Conservation (phyloP, 2,888 invertebrate species). For the Dascillus cervinus region DNA sequence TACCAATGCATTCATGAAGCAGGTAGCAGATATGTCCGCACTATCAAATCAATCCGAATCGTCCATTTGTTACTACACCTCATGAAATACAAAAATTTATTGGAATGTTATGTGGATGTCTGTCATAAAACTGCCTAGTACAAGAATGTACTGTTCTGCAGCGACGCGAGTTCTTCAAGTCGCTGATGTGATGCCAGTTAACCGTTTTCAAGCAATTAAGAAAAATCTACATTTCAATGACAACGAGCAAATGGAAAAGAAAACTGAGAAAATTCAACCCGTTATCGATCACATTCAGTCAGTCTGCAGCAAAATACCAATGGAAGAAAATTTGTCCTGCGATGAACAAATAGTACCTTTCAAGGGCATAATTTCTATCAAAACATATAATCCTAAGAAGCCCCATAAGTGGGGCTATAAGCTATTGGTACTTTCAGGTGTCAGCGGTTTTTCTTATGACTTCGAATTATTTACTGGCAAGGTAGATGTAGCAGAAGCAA, state of each 20-base stretch:
- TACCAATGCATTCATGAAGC: too few species aligned
- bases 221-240: slow-evolving; percentile 4
- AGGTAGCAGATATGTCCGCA: too few species aligned
- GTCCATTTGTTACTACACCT: slow-evolving; percentile 4
- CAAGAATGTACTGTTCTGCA: not conserved
- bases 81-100: not conserved
- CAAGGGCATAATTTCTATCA: not conserved
- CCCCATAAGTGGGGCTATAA: slow-evolving; percentile 13
- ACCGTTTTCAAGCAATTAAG: slow-evolving; percentile 1
- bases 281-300: slow-evolving; percentile 1
- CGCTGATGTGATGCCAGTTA: not conserved
- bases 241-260: slow-evolving; percentile 1
- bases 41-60: slow-evolving; percentile 3
- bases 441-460: slow-evolving; percentile 2
- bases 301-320: not conserved
- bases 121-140: slow-evolving; percentile 1
- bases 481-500: slow-evolving; percentile 6
- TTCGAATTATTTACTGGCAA: slow-evolving; percentile 5
- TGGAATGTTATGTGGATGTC: slow-evolving; percentile 4
- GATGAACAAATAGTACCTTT: slow-evolving; percentile 4
- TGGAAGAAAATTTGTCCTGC: slow-evolving; percentile 3
- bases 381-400: slow-evolving; percentile 10
- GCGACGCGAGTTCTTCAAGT: not conserved
- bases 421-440: slow-evolving; percentile 8
- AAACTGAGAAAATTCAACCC: slow-evolving; percentile 1